Evolutionary conservation across 2,888 invertebrate genomes (phyloP).

Genomic region (Perizoma affinitatum): DNA sequence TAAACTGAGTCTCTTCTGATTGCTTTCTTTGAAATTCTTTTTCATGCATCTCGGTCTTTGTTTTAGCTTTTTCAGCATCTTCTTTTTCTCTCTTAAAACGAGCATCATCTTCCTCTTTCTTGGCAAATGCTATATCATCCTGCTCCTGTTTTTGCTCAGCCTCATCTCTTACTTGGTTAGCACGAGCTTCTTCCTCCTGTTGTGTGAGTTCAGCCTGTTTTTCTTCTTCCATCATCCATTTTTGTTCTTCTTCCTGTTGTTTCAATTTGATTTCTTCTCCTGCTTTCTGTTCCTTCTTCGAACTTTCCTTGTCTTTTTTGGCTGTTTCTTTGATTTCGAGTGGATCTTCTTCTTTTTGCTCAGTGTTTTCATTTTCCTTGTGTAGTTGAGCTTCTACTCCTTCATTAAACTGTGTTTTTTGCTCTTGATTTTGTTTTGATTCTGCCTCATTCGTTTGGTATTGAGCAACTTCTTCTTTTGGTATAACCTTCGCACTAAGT

Average conservation of each 20-base stretch:
- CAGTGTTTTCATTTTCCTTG: not conserved
- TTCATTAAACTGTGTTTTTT: not conserved
- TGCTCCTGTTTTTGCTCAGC: conserved; percentile 8
- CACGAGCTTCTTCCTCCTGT: conserved; percentile 4
- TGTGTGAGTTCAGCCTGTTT: conserved; percentile 14
- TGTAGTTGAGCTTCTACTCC: not conserved
- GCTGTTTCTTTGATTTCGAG: no score
- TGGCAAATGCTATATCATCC: not conserved
- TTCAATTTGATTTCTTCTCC: not conserved
- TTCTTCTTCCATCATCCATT: conserved; percentile 4
- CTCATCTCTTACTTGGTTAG: conserved; percentile 14
- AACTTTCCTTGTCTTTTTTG: conserved; percentile 11
- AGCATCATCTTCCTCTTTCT: conserved; percentile 4
- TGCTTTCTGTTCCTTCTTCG: conserved; percentile 31
- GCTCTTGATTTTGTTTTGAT: not conserved
- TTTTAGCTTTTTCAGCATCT: not conserved
- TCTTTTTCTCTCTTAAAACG: conserved; percentile 18
- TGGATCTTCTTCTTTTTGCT: no score
- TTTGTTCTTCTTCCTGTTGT: conserved; percentile 8
- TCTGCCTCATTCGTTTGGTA: no score
- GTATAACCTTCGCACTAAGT: not conserved
- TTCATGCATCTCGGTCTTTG: no score
- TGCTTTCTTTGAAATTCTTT: no score
- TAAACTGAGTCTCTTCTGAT: not conserved
- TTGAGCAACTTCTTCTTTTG: not conserved